Evolutionary conservation across 2,888 invertebrate genomes (phyloP).

Genomic region (Drosophila conformis): DNA sequence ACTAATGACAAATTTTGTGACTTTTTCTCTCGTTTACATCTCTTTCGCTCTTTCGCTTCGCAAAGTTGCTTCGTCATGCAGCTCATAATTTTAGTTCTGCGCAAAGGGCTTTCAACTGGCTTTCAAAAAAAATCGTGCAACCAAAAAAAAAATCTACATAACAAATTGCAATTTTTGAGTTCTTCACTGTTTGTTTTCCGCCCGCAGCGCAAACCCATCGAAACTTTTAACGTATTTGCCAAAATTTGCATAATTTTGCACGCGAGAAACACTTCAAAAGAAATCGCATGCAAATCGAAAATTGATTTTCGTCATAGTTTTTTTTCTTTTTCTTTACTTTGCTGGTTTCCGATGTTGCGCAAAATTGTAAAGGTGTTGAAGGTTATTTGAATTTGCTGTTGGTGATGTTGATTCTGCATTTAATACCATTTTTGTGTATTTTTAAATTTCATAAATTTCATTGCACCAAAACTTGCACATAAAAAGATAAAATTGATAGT

Average conservation of each 20-base stretch:
- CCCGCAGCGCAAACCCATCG: slow-evolving; percentile 14
- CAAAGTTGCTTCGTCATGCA: slow-evolving; percentile 37
- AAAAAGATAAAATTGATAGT: slow-evolving; percentile 18
- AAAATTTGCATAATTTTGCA: slow-evolving; percentile 73
- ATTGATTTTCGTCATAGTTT: slow-evolving; percentile 69
- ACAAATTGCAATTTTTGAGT: slow-evolving; percentile 41
- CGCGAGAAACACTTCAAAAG: slow-evolving; percentile 63
- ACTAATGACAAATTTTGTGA: not conserved
- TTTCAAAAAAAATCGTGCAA: slow-evolving; percentile 43
- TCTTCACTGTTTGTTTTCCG: slow-evolving; percentile 23
- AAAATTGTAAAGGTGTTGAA: slow-evolving; percentile 57
- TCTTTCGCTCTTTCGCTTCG: not conserved
- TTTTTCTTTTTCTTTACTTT: not conserved
- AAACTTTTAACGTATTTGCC: slow-evolving; percentile 26
- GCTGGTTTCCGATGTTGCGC: slow-evolving; percentile 45
- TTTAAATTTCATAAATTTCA: not conserved
- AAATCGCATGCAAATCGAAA: slow-evolving; percentile 75
- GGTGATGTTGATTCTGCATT: slow-evolving; percentile 7
- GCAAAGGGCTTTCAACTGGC: slow-evolving; percentile 19
- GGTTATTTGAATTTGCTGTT: slow-evolving; percentile 35
- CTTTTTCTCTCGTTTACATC: not conserved
- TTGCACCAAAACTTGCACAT: not conserved
- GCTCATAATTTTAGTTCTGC: slow-evolving; percentile 10
- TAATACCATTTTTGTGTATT: not conserved
- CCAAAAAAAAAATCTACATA: not conserved